These are phyloP conservation scores for Erpetoichthys calabaricus DNA, from an alignment of 2,797 vertebrate genomes.

Conservation along the genomic window DNA sequence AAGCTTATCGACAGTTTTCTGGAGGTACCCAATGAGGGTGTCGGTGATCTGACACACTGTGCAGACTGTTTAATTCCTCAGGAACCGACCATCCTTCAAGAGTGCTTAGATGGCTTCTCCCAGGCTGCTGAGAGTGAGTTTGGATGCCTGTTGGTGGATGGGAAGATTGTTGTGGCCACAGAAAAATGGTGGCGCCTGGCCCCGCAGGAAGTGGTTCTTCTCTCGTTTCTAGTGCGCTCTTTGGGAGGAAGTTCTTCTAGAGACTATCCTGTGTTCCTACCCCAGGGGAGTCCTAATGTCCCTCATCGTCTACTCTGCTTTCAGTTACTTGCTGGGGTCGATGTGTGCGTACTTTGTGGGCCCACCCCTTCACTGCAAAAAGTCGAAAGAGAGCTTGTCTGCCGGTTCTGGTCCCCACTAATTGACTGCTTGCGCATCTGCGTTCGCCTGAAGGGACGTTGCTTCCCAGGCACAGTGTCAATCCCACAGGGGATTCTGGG, in stretches of 20 bases:
- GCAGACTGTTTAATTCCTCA: constrained; percentile 61
- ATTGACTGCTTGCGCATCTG: constrained; percentile 54
- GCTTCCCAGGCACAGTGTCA: constrained; percentile 40
- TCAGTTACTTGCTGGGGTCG: constrained; percentile 60
- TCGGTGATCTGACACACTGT: constrained; percentile 70
- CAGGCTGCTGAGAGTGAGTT: constrained; percentile 63
- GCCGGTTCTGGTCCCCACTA: constrained; percentile 63
- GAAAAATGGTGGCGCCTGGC: constrained; percentile 80
- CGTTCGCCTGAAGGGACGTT: constrained; percentile 42
- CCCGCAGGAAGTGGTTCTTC: constrained; percentile 62
- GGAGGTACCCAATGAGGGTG: constrained; percentile 42
- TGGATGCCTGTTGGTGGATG: constrained; percentile 55
- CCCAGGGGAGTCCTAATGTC: constrained; percentile 79
- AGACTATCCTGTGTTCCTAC: constrained; percentile 76
- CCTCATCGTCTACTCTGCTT: constrained; percentile 73
- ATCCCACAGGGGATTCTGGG: constrained; percentile 56
- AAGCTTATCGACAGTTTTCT: constrained; percentile 69
- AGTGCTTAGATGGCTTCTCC: constrained; percentile 57
- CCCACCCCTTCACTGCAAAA: constrained; percentile 62
- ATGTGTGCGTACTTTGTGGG: constrained; percentile 71
- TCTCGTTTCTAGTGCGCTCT: constrained; percentile 51
- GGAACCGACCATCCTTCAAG: constrained; percentile 50
- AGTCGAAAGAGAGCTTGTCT: constrained; percentile 52
- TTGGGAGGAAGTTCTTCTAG: constrained; percentile 53
- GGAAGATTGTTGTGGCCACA: constrained; percentile 58